Evolutionary conservation across 1,140 invertebrate genomes (phyloP).

Genomic region (Heliconius hewitsoni): DNA sequence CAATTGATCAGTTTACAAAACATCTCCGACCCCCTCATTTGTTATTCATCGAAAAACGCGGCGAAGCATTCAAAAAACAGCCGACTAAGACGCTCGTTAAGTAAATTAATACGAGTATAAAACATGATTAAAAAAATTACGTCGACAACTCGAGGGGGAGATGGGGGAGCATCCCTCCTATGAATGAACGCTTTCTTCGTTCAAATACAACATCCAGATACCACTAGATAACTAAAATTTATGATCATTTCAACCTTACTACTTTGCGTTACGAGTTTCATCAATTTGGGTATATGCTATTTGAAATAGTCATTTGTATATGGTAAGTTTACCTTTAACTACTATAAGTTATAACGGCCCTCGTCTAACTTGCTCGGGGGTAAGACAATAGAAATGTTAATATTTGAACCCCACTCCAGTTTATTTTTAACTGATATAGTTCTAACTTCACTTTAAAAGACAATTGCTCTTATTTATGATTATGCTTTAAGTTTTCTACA

Average conservation of each 20-base stretch:
- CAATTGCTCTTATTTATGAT: constrained; percentile 29
- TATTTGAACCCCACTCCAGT: constrained; percentile 50
- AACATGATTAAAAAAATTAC: constrained; percentile 81
- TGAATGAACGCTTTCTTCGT: constrained; percentile 70
- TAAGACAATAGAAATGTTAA: constrained; percentile 76
- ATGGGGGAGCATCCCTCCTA: constrained; percentile 67
- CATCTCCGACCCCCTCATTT: constrained; percentile 59
- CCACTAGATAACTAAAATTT: constrained; percentile 9
- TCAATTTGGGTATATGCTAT: neutral
- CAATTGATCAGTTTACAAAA: constrained; percentile 55
- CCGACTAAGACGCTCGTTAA: constrained; percentile 72
- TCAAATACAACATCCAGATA: constrained; percentile 40
- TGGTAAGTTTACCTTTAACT: constrained; percentile 73
- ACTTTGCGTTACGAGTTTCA: neutral
- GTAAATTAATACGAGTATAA: constrained; percentile 80
- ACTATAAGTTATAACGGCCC: constrained; percentile 75
- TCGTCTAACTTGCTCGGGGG: constrained; percentile 64
- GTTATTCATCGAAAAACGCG: constrained; percentile 76
- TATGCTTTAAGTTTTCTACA: constrained; percentile 16
- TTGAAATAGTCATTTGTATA: constrained; percentile 50
- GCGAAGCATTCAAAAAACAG: constrained; percentile 60
- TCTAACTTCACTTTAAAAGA: constrained; percentile 28
- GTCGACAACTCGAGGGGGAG: constrained; percentile 62
- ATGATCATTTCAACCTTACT: constrained; percentile 37
- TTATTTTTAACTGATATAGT: constrained; percentile 63